phyloP scores from a whole-genome alignment of 2,888 invertebrate species.

The Caenorhabditis afra region DNA sequence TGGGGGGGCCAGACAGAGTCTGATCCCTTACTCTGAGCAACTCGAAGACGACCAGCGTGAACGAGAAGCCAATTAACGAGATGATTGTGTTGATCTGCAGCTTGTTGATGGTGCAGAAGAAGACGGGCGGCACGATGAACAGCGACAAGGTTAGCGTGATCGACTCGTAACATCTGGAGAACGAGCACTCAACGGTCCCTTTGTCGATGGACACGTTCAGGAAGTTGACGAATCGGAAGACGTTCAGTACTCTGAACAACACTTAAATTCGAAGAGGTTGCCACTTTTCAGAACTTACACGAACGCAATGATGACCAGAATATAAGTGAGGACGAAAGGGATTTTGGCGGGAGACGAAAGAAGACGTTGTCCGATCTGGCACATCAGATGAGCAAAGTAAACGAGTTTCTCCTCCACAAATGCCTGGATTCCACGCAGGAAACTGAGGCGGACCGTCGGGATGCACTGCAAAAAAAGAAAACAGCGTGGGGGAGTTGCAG shows the following conservation, averaged over 20 bases:
- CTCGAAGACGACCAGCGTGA: conserved; percentile 39
- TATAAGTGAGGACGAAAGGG: conserved; percentile 46
- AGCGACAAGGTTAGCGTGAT: conserved; percentile 39
- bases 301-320: conserved; percentile 42
- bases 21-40: conserved; percentile 29
- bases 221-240: conserved; percentile 35
- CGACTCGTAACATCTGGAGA: conserved; percentile 41
- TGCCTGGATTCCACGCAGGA: conserved; percentile 47
- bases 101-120: conserved; percentile 48
- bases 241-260: conserved; percentile 34
- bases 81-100: conserved; percentile 49
- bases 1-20: no score
- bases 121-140: conserved; percentile 46
- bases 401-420: conserved; percentile 57
- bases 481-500: conserved; percentile 1
- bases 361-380: conserved; percentile 46
- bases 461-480: conserved; percentile 39
- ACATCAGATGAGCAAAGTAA: conserved; percentile 58
- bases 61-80: conserved; percentile 42
- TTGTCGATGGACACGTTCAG: conserved; percentile 46
- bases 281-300: conserved; percentile 41
- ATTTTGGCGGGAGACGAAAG: conserved; percentile 35
- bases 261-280: no score
- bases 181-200: conserved; percentile 49
- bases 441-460: conserved; percentile 31